A percentile compares a stretch with the other conserved stretches of the same genome.
These are phyloP conservation scores for Alloplasta piceator DNA, from an alignment of 2,888 invertebrate genomes.

Conservation along the genomic window DNA sequence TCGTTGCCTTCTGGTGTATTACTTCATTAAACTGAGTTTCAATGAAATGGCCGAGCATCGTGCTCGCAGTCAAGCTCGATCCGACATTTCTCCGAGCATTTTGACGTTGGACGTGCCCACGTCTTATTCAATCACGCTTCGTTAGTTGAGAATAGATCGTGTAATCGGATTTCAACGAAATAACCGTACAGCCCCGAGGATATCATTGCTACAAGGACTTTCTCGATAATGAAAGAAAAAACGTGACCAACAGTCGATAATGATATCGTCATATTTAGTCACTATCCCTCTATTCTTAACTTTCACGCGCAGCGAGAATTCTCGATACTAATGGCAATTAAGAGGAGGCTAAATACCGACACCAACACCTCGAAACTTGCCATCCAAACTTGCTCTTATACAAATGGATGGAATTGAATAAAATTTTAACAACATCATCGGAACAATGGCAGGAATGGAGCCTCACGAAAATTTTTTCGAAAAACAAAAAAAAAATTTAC, in stretches of 20 bases:
- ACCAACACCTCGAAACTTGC: too few relatives aligned
- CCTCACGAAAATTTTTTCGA: too few relatives aligned
- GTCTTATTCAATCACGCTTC: constrained; percentile 63
- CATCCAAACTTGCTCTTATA: too few relatives aligned
- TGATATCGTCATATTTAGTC: constrained; percentile 6
- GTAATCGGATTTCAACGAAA: constrained; percentile 60
- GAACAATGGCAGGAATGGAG: too few relatives aligned
- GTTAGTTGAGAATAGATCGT: constrained; percentile 61
- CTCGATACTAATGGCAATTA: too few relatives aligned
- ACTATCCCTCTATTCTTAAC: too few relatives aligned
- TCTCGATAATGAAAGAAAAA: constrained; percentile 3
- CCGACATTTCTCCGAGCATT: constrained; percentile 30
- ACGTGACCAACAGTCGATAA: constrained; percentile 11
- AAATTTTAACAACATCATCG: too few relatives aligned
- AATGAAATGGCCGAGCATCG: not conserved
- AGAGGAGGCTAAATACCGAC: too few relatives aligned
- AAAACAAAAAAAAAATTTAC: too few relatives aligned
- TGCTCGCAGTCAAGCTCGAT: constrained; percentile 4
- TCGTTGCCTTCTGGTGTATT: constrained; percentile 6
- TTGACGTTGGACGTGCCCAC: constrained; percentile 5
- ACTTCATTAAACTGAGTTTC: constrained; percentile 48
- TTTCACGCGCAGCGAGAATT: too few relatives aligned
- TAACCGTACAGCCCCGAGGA: constrained; percentile 19
- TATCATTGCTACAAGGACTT: constrained; percentile 22
- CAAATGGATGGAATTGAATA: too few relatives aligned